Conservation (phyloP, 2,797 vertebrate species). For the Parambassis ranga region DNA sequence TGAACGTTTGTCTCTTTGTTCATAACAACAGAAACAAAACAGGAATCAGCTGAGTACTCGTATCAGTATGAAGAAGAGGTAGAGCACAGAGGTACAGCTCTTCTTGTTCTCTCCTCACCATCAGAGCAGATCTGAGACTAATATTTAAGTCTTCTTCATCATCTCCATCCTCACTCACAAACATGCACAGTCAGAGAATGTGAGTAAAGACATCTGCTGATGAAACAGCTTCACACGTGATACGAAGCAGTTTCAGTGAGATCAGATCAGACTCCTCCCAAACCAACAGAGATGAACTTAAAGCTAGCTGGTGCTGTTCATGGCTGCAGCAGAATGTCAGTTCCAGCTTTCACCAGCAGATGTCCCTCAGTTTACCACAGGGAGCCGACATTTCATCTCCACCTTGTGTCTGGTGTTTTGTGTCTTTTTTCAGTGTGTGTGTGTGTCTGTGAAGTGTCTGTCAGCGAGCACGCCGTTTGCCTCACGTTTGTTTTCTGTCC, state of each 20-base stretch:
- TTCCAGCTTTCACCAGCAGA: not conserved
- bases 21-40: not conserved
- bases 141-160: no score
- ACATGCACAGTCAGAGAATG: no score
- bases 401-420: no score
- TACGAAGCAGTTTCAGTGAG: no score
- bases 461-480: not conserved
- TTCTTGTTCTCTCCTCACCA: not conserved
- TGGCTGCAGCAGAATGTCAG: not conserved
- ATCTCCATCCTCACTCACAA: no score
- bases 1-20: not conserved
- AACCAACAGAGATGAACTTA: no score
- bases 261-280: no score
- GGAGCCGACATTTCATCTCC: no score
- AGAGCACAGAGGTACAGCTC: slow-evolving; percentile 61
- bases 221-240: no score
- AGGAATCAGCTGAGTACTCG: slow-evolving; percentile 59
- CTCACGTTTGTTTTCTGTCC: slow-evolving; percentile 40
- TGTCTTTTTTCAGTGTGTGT: not conserved
- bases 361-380: not conserved
- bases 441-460: not conserved
- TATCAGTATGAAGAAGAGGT: slow-evolving; percentile 57
- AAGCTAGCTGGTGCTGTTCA: no score
- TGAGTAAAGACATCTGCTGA: no score
- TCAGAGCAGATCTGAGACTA: slow-evolving; percentile 35